Percentiles rank a stretch among this genome's conserved stretches.
Conservation (phyloP, 2,888 invertebrate genomes). For the Cosmia pyralina region DNA sequence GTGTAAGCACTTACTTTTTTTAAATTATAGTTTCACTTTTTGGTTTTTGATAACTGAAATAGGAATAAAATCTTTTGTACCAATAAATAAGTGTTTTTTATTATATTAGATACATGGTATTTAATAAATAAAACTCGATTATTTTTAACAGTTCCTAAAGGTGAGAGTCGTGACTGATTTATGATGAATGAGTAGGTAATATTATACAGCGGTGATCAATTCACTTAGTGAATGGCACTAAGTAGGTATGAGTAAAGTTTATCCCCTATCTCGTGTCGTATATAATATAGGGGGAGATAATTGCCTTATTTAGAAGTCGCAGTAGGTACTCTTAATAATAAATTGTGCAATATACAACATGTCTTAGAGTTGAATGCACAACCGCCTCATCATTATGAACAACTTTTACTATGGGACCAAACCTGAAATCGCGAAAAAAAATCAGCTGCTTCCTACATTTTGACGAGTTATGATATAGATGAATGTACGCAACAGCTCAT, state of each 20-base stretch:
- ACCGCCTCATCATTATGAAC: no score
- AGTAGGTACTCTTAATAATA: neutral
- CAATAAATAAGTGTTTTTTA: neutral
- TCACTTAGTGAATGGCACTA: neutral
- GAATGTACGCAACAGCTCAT: no score
- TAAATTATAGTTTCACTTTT: no score
- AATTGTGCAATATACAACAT: no score
- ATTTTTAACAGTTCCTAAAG: neutral
- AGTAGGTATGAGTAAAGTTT: neutral
- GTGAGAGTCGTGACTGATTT: neutral
- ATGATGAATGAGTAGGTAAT: neutral
- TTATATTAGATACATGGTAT: neutral
- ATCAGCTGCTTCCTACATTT: no score
- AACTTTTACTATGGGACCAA: no score
- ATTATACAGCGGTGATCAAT: constrained; percentile 14
- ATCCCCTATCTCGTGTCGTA: neutral
- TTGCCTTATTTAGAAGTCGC: neutral
- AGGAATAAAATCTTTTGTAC: neutral
- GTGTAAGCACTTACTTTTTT: no score
- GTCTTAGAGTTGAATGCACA: no score
- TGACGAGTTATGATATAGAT: no score
- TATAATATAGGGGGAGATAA: neutral
- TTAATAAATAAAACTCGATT: neutral
- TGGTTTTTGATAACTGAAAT: no score
- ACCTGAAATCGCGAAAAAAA: no score